Evolutionary conservation across 2,888 invertebrate genomes (phyloP), one percentile per base, ranked within the genome.

Genomic region (Tinea trinotella): DNA sequence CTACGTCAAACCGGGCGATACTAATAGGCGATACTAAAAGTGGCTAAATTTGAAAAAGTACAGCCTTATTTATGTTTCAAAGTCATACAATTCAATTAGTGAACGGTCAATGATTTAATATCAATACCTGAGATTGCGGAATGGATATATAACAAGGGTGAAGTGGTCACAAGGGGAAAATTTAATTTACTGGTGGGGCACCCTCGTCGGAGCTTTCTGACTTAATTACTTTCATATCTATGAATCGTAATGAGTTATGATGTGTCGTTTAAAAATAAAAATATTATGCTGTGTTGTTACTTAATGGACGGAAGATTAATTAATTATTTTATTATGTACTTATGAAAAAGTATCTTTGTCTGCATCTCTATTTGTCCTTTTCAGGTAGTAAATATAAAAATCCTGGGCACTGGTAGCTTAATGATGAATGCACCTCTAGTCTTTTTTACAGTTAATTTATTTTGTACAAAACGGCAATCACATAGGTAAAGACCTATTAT

Each of bases 221-320:
- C 66, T 70, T 71, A 72, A 76, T 76, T 75, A 74, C 70, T 69
- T 71, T 69, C 65, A 60, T 67, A 64, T 71, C 64, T 68, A 70
- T 66, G 67, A 68, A 70, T 67, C 64, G 65, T 55, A 54, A 53
- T 19, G 46, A 46, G 46, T 46, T 46, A 46, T 46, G 46, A 9
- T 46, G 46, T 46, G 17, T 19, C 46, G 19, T 10, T 46, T 19
- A n/a, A 17, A 46, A 9, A 19, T 19, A 46, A 46, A 46, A 18
- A 40, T 40, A n/a, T n/a, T n/a, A 17, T 19, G 46, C 46, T 46
- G 46, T 19, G 46, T 46, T 17, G 46, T 46, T 19, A 10, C 7
- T 10, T 46, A 46, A 46, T 46, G 46, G 46, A 46, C 15, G 7
- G n/a, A 7, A 3, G 19, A 46, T 46, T 30, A 30, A 30, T 30